These are phyloP conservation scores for Phrynocephalus versicolor DNA, from an alignment of 2,113 vertebrate species.

Conservation along the genomic window DNA sequence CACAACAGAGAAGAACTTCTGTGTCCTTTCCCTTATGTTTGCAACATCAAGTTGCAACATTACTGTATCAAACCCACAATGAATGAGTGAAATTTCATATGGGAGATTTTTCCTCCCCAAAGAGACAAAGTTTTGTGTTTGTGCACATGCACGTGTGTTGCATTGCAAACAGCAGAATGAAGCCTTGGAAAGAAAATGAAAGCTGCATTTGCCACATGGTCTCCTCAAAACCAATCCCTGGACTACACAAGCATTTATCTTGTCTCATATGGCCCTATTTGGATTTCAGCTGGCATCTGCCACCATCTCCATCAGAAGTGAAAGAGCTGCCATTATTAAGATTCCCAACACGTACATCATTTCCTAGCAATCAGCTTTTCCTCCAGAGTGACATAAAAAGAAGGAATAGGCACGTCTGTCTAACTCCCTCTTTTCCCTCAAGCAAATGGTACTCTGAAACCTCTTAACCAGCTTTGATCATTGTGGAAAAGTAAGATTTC, in stretches of 20 bases:
- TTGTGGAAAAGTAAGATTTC: not conserved
- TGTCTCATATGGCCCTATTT: constrained; percentile 5
- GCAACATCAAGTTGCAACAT: not conserved
- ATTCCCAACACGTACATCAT: not conserved
- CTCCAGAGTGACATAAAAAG: not conserved
- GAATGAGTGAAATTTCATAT: not conserved
- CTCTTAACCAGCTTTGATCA: not conserved
- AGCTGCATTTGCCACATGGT: constrained; percentile 7
- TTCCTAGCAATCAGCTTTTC: not conserved
- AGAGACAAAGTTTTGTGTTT: not conserved
- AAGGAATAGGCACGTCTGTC: not conserved
- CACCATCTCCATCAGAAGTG: not conserved
- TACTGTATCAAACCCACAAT: constrained; percentile 4
- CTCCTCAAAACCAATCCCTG: not conserved
- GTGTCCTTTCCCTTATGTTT: not conserved
- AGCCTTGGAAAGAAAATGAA: constrained; percentile 1
- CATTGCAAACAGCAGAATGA: constrained; percentile 20
- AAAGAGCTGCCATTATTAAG: not conserved
- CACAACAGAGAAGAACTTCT: constrained; percentile 16
- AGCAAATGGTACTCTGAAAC: not conserved
- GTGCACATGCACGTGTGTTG: no score
- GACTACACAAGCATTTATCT: not conserved
- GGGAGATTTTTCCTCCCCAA: not conserved
- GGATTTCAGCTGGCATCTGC: not conserved
- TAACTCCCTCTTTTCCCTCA: not conserved